A percentile compares a stretch with the other conserved stretches of the same genome.
Evolutionary conservation across 2,113 vertebrate species (phyloP).

Genomic region (Peromyscus maniculatus): DNA sequence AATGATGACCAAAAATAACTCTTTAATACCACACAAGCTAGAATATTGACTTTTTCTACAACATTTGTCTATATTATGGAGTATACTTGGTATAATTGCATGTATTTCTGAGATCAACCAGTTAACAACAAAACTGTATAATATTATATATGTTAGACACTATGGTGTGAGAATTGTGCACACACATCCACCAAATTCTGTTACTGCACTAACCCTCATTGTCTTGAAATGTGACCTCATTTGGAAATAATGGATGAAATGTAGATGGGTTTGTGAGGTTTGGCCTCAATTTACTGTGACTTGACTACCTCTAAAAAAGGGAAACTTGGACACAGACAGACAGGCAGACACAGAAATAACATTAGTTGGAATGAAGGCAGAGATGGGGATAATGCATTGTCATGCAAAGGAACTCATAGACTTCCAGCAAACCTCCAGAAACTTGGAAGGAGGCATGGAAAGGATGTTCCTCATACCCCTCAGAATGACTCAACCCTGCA

Average conservation of each 20-base stretch:
- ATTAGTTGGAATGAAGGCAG: not conserved
- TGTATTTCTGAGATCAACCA: not conserved
- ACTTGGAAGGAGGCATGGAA: too few relatives aligned
- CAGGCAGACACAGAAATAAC: not conserved
- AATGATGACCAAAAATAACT: not conserved
- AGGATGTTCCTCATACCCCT: not conserved
- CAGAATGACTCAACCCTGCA: not conserved
- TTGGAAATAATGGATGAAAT: slow-evolving; percentile 11
- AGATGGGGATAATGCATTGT: not conserved
- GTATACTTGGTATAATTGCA: slow-evolving; percentile 9
- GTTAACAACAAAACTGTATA: not conserved
- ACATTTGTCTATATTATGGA: not conserved
- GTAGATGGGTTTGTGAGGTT: not conserved
- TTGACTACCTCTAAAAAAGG: not conserved
- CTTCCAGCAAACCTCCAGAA: not conserved
- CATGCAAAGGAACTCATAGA: not conserved
- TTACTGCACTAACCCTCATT: not conserved
- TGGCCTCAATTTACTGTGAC: not conserved
- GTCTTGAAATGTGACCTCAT: not conserved
- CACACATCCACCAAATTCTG: not conserved
- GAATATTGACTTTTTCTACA: not conserved
- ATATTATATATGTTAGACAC: not conserved
- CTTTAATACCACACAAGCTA: slow-evolving; percentile 38
- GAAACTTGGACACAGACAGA: not conserved
- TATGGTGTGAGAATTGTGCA: not conserved